Evolutionary conservation across 2,113 vertebrate genomes (phyloP), one percentile per base, ranked within the genome.

Genomic region (Meleagris gallopavo): DNA sequence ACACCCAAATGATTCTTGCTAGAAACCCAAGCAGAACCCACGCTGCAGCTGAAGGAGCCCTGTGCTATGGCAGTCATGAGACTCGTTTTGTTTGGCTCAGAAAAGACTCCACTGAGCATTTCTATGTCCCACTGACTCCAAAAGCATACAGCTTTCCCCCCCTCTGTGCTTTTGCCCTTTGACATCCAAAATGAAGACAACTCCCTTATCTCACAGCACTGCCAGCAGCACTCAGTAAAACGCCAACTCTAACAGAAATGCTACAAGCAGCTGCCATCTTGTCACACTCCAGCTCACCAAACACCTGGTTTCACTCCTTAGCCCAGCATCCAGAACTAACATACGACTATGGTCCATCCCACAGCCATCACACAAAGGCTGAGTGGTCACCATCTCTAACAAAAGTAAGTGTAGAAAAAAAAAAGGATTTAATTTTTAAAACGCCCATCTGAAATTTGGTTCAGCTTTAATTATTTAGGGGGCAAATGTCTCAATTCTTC

Each of bases 331-430:
- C 83, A 74, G 21, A 70, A 45, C 43, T 19, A 13, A 34, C 41
- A 36, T 0, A 0, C 4, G 24, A 27, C 24, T 25, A 5, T 4
- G 16, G 27, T 16, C n/a, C 27, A 83, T 20, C 29, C 67, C 1
- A 6, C 38, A 48, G 9, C 43, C 10, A 21, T 5, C 8, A 11
- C 24, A 32, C 21, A 24, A 20, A 19, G 11, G 25, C 73, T 25
- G n/a, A 76, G 17, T 4, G 64, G 11, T n/a, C 67, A 34, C 30
- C 1, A 1, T 21, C 30, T 55, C 29, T 13, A 46, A 66, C 0
- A 48, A 10, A 46, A 86, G 18, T 2, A 10, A 5, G 34, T 12
- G 38, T 9, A 55, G 27, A 57, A 66, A 72, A 13, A 40, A 12
- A 40, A 16, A 30, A 1, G 50, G 52, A 41, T 4, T 43, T 48